A percentile compares a stretch with the other conserved stretches of the same genome.
Evolutionary conservation across 2,113 vertebrate genomes (phyloP).

Genomic region (Canis aureus): DNA sequence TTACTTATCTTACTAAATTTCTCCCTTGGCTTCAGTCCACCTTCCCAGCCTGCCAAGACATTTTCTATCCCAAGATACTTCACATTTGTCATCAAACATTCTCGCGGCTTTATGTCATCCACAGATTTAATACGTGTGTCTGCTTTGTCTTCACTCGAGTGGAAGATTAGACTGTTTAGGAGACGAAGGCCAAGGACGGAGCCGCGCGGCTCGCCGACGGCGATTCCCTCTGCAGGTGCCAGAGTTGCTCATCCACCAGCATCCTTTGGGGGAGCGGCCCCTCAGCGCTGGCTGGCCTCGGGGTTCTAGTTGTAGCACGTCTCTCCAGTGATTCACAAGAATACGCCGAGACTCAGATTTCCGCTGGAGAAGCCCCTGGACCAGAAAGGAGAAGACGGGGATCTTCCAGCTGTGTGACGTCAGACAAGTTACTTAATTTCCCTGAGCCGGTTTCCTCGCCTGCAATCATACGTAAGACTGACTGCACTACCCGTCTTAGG

Average conservation of each 20-base stretch:
- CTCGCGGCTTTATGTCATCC: neutral
- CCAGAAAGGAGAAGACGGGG: neutral
- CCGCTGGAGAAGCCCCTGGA: neutral
- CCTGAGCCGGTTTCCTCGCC: neutral
- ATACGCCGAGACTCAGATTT: neutral
- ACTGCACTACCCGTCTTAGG: neutral
- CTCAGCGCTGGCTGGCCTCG: neutral
- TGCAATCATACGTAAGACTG: neutral
- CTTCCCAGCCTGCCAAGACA: neutral
- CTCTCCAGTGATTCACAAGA: neutral
- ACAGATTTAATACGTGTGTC: neutral
- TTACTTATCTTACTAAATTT: conserved; percentile 13
- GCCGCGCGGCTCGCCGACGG: neutral
- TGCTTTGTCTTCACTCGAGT: neutral
- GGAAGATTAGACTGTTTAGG: conserved; percentile 6
- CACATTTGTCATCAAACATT: neutral
- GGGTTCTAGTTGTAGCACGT: neutral
- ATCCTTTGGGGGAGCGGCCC: neutral
- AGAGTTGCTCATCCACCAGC: neutral
- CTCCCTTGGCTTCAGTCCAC: neutral
- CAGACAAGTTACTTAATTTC: neutral
- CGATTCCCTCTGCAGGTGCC: neutral
- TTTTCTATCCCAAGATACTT: neutral
- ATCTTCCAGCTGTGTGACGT: neutral
- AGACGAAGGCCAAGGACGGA: neutral